A percentile compares a stretch with the other conserved stretches of the same genome.
Evolutionary conservation across 2,888 invertebrate genomes (phyloP).

Genomic region (Deilephila porcellus): DNA sequence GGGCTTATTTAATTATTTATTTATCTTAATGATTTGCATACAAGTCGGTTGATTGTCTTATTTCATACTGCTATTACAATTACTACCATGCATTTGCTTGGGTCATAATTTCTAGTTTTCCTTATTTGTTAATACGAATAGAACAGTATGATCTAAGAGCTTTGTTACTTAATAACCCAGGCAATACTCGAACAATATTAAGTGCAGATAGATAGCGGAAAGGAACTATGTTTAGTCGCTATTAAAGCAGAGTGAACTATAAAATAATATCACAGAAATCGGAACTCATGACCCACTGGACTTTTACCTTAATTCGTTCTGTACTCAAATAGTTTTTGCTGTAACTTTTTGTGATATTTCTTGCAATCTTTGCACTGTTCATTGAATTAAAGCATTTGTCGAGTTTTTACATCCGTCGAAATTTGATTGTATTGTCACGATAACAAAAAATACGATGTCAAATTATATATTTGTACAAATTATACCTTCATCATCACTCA

Average conservation of each 20-base stretch:
- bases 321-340: conserved; percentile 24
- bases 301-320: background rate
- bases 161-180: too few relatives aligned
- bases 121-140: too few relatives aligned
- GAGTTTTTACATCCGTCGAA: background rate
- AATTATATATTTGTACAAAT: background rate
- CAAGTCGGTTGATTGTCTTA: too few relatives aligned
- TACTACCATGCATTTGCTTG: too few relatives aligned
- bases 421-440: conserved; percentile 3
- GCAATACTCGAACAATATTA: too few relatives aligned
- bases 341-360: conserved; percentile 22
- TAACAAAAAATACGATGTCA: background rate
- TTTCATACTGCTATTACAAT: too few relatives aligned
- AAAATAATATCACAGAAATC: background rate
- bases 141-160: too few relatives aligned
- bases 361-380: conserved; percentile 6
- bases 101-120: too few relatives aligned
- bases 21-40: background rate
- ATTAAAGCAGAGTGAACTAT: background rate
- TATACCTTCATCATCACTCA: too few relatives aligned
- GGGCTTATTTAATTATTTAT: background rate
- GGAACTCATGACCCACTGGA: background rate
- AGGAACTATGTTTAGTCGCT: too few relatives aligned
- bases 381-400: conserved; percentile 26
- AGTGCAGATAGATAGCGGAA: too few relatives aligned